phyloP scores from a whole-genome alignment of 2,888 invertebrate species.

The Euproctis similis region DNA sequence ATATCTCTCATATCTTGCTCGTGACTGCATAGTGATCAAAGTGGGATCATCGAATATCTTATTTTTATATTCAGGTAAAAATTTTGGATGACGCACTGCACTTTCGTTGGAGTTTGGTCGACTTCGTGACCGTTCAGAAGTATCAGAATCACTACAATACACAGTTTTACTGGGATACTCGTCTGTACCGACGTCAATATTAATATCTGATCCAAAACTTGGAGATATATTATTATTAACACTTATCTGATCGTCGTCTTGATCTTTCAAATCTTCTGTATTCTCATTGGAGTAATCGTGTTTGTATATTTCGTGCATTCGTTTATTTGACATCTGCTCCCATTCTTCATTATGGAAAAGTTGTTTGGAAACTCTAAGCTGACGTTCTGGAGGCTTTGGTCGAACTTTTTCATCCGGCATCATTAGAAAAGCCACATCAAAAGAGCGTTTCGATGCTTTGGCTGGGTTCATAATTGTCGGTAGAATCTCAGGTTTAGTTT shows the following conservation, averaged over 20 bases:
- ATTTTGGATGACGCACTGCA: conserved; percentile 69
- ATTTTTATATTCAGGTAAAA: conserved; percentile 70
- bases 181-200: conserved; percentile 71
- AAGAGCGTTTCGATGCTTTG: conserved; percentile 83
- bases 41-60: conserved; percentile 79
- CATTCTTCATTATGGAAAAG: conserved; percentile 66
- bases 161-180: conserved; percentile 66
- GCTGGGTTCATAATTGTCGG: conserved; percentile 45
- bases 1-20: conserved; percentile 68
- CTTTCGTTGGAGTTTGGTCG: conserved; percentile 74
- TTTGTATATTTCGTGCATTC: conserved; percentile 63
- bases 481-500: conserved; percentile 56
- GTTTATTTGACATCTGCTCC: conserved; percentile 58
- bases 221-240: conserved; percentile 67
- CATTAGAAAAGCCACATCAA: conserved; percentile 93
- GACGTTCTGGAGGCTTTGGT: conserved; percentile 76
- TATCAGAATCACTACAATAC: conserved; percentile 71
- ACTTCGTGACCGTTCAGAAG: conserved; percentile 65
- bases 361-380: conserved; percentile 69
- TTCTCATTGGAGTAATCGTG: conserved; percentile 58
- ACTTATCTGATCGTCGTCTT: conserved; percentile 59
- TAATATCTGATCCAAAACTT: conserved; percentile 64
- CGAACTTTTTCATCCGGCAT: conserved; percentile 89
- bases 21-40: conserved; percentile 66
- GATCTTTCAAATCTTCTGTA: conserved; percentile 50